Base-by-base conservation (phyloP, 2,113 vertebrate genomes). In the Phylloscopus whistleri region DNA sequence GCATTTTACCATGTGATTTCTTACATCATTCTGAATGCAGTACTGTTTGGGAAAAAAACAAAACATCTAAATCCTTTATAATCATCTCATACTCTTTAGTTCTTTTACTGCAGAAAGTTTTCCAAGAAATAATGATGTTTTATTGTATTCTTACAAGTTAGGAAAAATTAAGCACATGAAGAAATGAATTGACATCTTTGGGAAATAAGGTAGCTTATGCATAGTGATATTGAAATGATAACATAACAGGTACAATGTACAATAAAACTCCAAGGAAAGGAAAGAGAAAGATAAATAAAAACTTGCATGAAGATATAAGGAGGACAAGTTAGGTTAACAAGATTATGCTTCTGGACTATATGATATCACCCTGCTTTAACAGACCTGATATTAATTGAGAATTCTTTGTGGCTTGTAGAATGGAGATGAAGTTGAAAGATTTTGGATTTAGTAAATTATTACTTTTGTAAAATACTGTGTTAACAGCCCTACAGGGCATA, bases 331-430 rank as follows among this genome's bases (percentile, higher is more conserved):
- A 89, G 7, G 22, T 74, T 95, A 67, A 91, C 62, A 89, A 82
- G 41, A 91, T 27, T 77, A 18, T 95, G n/a, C 31, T 88, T 96
- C 92, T 83, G 27, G 20, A 89, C 80, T 28, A 86, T 63, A 94
- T 64, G 37, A 69, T 89, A 94, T 94, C 80, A 84, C 31, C 19
- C 72, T 51, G 37, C 75, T 94, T 89, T 77, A 93, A 31, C 13
- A 24, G 66, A 16, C 16, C 4, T 81, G 20, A 10, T 60, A 21
- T 84, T 92, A 90, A 90, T 12, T 82, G 77, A 35, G 31, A 82
- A 81, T 73, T 60, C 66, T 76, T 23, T 39, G 51, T 91, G 44
- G 11, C 13, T 51, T 83, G 46, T 49, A 49, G 22, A 41, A 91
- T 9, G 4, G 66, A 92, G 37, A 73, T 3, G 82, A 82, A 89